These are phyloP conservation scores for Drosophila macrospina DNA, from an alignment of 2,888 invertebrate species.

Conservation along the genomic window DNA sequence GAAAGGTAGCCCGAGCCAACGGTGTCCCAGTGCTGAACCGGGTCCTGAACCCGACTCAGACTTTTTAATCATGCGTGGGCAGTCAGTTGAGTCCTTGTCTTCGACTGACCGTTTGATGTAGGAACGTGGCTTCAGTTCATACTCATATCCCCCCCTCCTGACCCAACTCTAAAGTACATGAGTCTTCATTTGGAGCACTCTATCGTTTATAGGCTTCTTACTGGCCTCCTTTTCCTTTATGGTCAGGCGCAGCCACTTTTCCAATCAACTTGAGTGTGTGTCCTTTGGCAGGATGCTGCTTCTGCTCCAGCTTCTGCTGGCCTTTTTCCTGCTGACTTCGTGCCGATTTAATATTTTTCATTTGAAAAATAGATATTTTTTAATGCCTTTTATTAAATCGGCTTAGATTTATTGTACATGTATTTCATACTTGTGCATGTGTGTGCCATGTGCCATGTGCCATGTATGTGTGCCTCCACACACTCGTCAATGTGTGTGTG, in stretches of 20 bases:
- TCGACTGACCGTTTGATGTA: conserved; percentile 43
- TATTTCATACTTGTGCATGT: conserved; percentile 46
- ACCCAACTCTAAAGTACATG: conserved; percentile 34
- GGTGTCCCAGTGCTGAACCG: neutral
- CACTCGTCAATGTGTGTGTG: conserved; percentile 11
- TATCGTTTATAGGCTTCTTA: conserved; percentile 56
- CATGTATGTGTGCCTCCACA: conserved; percentile 7
- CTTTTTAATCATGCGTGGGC: conserved; percentile 75
- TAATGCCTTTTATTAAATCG: conserved; percentile 82
- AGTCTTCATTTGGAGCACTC: conserved; percentile 61
- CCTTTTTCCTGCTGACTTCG: conserved; percentile 67
- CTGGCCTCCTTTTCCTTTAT: conserved; percentile 19
- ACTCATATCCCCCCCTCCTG: neutral
- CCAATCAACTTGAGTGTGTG: conserved; percentile 74
- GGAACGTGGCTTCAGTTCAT: conserved; percentile 39
- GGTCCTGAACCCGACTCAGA: conserved; percentile 37
- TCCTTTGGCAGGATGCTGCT: conserved; percentile 37
- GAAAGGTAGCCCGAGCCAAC: conserved; percentile 62
- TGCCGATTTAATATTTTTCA: conserved; percentile 75
- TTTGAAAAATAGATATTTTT: conserved; percentile 77
- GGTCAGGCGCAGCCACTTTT: conserved; percentile 63
- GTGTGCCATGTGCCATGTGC: conserved; percentile 10
- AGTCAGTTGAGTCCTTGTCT: conserved; percentile 50
- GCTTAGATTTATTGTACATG: conserved; percentile 75
- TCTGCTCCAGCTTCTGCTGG: conserved; percentile 28